Evolutionary conservation across 2,797 vertebrate genomes (phyloP).

Genomic region (Crotalus adamanteus): DNA sequence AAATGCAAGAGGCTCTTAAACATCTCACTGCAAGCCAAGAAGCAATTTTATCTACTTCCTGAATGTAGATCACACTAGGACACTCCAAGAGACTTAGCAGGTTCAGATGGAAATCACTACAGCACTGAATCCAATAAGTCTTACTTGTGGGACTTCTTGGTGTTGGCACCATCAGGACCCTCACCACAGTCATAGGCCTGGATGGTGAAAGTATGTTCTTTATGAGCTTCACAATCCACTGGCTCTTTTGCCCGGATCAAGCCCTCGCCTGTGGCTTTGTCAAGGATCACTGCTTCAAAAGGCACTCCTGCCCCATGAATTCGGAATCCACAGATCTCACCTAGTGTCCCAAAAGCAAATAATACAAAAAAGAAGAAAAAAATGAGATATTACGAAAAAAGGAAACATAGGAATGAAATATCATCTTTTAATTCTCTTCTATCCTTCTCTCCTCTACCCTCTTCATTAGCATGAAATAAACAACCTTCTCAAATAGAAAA

Average conservation of each 20-base stretch:
- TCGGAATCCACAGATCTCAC: conserved; percentile 96
- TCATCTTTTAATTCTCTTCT: background rate
- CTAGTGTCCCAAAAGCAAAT: conserved; percentile 64
- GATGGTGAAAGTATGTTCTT: conserved; percentile 98
- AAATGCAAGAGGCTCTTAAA: background rate
- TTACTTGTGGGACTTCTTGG: conserved; percentile 99
- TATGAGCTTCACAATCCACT: conserved; percentile 94
- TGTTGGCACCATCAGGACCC: conserved; percentile 91
- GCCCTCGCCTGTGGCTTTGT: conserved; percentile 95
- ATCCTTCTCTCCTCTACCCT: background rate
- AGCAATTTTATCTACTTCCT: background rate
- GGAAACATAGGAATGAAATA: background rate
- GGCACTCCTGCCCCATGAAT: conserved; percentile 91
- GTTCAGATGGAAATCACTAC: background rate
- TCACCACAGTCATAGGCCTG: conserved; percentile 98
- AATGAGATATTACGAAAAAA: background rate
- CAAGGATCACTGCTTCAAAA: conserved; percentile 95
- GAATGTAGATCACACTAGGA: background rate
- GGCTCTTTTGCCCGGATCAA: conserved; percentile 94
- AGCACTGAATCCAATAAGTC: conserved; percentile 6
- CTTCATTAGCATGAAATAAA: background rate
- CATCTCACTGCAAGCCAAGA: background rate
- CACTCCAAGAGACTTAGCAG: background rate
- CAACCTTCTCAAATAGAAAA: background rate
- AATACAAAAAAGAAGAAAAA: background rate